Percentiles rank a stretch among this genome's conserved stretches.
Conservation (phyloP, 2,797 vertebrate genomes). For the Glossophaga mutica region DNA sequence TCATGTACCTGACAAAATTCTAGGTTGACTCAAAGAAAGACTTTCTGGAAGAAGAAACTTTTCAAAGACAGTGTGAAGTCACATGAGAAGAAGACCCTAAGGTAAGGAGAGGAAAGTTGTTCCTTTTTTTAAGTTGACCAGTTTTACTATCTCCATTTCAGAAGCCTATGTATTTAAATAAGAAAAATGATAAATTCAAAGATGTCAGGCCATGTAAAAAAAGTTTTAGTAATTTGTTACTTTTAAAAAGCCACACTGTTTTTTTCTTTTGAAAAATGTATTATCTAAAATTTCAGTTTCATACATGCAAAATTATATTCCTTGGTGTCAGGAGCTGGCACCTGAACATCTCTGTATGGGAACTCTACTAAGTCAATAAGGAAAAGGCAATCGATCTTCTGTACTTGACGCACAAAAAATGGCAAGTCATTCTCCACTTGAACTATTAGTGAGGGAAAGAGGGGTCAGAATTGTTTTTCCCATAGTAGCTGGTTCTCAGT, state of each 20-base stretch:
- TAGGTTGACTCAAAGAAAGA: background rate
- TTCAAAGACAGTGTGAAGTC: background rate
- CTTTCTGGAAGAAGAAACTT: background rate
- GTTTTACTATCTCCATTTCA: background rate
- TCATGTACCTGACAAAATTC: background rate
- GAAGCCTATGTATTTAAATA: background rate
- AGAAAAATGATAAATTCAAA: background rate
- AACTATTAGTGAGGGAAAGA: background rate
- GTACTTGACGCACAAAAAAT: background rate
- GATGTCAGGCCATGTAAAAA: background rate
- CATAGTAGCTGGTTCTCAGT: background rate
- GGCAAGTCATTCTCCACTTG: background rate
- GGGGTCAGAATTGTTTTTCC: background rate
- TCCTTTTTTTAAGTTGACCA: background rate
- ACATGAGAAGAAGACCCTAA: background rate
- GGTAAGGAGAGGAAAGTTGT: background rate
- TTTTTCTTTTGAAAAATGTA: slow-evolving; percentile 24
- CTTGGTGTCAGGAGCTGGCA: background rate
- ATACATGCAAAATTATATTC: background rate
- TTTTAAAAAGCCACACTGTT: background rate
- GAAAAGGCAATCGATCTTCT: slow-evolving; percentile 14
- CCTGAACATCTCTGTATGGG: background rate
- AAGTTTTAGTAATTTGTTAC: background rate
- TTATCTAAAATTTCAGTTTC: background rate
- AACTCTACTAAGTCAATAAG: background rate